Evolutionary conservation across 2,888 invertebrate genomes (phyloP), one percentile per base, ranked within the genome.

Genomic region (Scelioninae gen. 1): DNA sequence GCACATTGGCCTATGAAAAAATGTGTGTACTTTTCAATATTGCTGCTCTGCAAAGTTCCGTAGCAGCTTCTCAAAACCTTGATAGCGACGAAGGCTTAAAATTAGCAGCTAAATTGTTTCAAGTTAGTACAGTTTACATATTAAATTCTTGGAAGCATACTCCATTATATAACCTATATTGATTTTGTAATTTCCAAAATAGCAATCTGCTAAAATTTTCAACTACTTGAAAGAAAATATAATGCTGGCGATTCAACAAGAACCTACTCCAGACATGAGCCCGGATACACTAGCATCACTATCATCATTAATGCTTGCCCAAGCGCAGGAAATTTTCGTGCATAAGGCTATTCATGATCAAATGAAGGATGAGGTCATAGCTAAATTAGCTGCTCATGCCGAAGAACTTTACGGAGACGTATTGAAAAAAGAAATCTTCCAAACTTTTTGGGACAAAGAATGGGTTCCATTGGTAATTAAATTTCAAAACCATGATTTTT

Each of bases 251-350:
- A 96, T 98, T 88, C 98, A 98, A 88, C 97, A 97, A 91, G 99
- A 99, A 90, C 97, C 98, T 31, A 99, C 99, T 3, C 97, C 98
- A 6, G 99, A 99, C 93, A 94, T 99, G 87, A 95, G 95, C 92
- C 97, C 98, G 5, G 99, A 99, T 89, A 96, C 98, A 23, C 94
- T 99, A 68, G 94, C 95, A 77, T 97, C 98, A 40, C 94, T 99
- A 29, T 94, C 96, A 66, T 94, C 96, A 58, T 93, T 99, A 62
- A 98, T 99, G 98, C 93, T 99, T 56, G 99, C 99, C 13, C 99
- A 99, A 93, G 99, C 98, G 8, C 99, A 99, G 93, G 99, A 99
- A 93, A 96, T 98, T 85, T 97, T 99, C 92, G 97, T 98, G 58
- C 95, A 96, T 90, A 99, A 99, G 93, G 98, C 99, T 65, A 96